phyloP scores from a whole-genome alignment of 2,113 vertebrate species.

The Herpetotheres cachinnans region DNA sequence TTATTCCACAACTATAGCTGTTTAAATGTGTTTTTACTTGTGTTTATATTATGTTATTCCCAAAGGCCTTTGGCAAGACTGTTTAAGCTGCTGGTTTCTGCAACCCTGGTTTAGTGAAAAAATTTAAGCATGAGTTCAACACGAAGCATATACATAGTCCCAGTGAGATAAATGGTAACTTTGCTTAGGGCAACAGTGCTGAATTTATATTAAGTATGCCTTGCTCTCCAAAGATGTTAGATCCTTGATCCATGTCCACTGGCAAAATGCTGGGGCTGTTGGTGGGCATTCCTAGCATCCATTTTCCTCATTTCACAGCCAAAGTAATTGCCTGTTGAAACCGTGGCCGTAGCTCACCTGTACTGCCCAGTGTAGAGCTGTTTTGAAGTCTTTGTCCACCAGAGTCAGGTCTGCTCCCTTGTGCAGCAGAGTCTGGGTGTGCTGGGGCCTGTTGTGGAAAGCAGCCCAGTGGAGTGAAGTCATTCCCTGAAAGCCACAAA shows the following conservation, averaged over 20 bases:
- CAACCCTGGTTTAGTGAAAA: neutral
- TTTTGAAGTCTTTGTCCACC: conserved; percentile 90
- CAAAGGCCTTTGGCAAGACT: neutral
- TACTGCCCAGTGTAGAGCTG: conserved; percentile 88
- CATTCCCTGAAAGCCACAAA: conserved; percentile 81
- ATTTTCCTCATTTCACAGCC: neutral
- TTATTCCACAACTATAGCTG: neutral
- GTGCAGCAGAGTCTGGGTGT: conserved; percentile 81
- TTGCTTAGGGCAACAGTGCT: neutral
- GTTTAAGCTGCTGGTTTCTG: neutral
- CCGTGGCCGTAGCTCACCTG: conserved; percentile 67
- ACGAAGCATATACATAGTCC: neutral
- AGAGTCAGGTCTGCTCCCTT: conserved; percentile 85
- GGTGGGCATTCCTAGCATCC: neutral
- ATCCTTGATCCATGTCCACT: neutral
- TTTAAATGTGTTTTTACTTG: neutral
- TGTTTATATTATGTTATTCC: neutral
- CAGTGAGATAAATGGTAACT: neutral
- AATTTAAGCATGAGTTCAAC: neutral
- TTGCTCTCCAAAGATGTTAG: neutral
- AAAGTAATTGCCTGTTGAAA: neutral
- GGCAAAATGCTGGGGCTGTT: neutral
- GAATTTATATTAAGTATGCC: neutral
- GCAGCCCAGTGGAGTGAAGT: conserved; percentile 90
- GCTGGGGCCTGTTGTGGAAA: conserved; percentile 86